A percentile compares a stretch with the other conserved stretches of the same genome.
Evolutionary conservation across 2,888 invertebrate species (phyloP).

Genomic region (Silvanus unidentatus): DNA sequence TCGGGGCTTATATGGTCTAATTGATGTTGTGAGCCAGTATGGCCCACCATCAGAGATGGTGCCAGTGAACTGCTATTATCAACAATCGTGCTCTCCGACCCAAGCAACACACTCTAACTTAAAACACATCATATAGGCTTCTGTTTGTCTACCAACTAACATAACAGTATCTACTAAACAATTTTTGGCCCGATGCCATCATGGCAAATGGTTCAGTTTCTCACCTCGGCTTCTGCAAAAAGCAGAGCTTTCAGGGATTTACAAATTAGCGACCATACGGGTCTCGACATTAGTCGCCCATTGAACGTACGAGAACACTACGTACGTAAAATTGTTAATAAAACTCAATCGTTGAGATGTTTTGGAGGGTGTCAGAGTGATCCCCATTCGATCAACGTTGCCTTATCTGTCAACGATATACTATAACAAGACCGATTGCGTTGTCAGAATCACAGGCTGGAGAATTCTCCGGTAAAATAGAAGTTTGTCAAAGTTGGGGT

Average conservation of each 20-base stretch:
- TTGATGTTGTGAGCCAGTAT: too few relatives aligned
- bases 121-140: too few relatives aligned
- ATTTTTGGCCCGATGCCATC: background rate
- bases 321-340: constrained; percentile 3
- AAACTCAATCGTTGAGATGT: background rate
- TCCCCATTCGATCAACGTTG: constrained; percentile 3
- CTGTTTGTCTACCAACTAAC: too few relatives aligned
- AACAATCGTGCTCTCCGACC: too few relatives aligned
- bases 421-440: constrained; percentile 5
- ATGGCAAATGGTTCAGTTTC: background rate
- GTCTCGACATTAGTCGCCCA: too few relatives aligned
- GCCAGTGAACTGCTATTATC: too few relatives aligned
- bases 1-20: too few relatives aligned
- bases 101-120: too few relatives aligned
- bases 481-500: too few relatives aligned
- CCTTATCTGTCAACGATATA: constrained; percentile 6
- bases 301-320: background rate
- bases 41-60: too few relatives aligned
- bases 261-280: background rate
- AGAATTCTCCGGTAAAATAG: background rate
- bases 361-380: background rate
- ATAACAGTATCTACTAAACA: too few relatives aligned
- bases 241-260: background rate
- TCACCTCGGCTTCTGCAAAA: background rate
- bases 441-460: constrained; percentile 3